Evolutionary conservation across 2,797 vertebrate genomes (phyloP).

Genomic region (Manis pentadactyla): DNA sequence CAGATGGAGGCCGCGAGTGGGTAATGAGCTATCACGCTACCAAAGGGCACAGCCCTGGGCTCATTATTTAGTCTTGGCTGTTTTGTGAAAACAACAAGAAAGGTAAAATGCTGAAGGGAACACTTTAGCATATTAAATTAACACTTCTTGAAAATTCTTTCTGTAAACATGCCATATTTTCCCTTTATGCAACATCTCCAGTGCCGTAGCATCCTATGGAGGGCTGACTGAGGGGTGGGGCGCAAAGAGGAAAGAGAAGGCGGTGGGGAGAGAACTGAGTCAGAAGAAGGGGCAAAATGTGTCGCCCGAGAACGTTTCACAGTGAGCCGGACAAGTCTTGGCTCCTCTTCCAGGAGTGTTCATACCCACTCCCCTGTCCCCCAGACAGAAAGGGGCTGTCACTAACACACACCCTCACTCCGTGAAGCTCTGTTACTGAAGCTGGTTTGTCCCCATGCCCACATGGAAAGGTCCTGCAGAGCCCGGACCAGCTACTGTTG

Average conservation of each 20-base stretch:
- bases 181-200: constrained; percentile 85
- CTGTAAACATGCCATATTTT: constrained; percentile 89
- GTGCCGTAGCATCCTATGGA: constrained; percentile 55
- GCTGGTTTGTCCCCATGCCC: neutral
- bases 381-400: neutral
- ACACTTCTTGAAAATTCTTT: constrained; percentile 90
- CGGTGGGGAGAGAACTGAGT: constrained; percentile 37
- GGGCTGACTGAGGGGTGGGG: constrained; percentile 51
- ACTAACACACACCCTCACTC: neutral
- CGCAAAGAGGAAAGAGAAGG: neutral
- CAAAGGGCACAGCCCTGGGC: constrained; percentile 95
- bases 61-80: constrained; percentile 96
- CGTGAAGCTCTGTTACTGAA: neutral
- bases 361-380: neutral
- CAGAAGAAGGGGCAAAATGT: constrained; percentile 56
- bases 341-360: neutral
- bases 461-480: neutral
- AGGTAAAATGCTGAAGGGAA: constrained; percentile 90
- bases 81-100: constrained; percentile 91
- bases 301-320: neutral
- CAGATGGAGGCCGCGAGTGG: constrained; percentile 99
- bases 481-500: neutral
- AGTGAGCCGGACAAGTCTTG: accelerated
- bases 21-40: constrained; percentile 99
- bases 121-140: constrained; percentile 91